A percentile compares a stretch with the other conserved stretches of the same genome.
phyloP scores from a whole-genome alignment of 2,888 invertebrate genomes.

The Leptopilina myrica region DNA sequence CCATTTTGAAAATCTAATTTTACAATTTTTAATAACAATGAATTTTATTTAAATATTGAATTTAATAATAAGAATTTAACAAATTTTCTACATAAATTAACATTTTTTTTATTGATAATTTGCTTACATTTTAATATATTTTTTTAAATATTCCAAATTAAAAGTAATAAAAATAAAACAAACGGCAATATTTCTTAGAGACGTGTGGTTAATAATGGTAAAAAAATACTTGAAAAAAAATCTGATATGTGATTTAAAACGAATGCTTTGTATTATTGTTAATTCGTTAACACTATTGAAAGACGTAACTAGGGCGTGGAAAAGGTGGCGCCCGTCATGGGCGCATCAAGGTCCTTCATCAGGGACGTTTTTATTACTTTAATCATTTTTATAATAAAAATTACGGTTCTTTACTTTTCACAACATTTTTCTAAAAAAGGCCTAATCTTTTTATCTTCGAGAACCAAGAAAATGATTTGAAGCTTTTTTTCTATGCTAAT shows the following conservation, averaged over 20 bases:
- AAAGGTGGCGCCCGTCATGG: slow-evolving; percentile 40
- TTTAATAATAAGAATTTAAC: too few species aligned
- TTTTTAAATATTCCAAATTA: too few species aligned
- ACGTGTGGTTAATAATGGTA: slow-evolving; percentile 10
- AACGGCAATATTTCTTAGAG: neutral
- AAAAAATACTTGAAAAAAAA: slow-evolving; percentile 23
- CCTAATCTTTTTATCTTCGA: slow-evolving; percentile 5
- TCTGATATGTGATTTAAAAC: neutral
- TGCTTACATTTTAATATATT: too few species aligned
- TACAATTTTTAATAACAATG: too few species aligned
- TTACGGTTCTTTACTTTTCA: slow-evolving; percentile 29
- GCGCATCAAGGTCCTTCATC: slow-evolving; percentile 33
- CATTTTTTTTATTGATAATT: too few species aligned
- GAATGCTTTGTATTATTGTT: slow-evolving; percentile 28
- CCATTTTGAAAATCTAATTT: too few species aligned
- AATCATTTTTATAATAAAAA: slow-evolving; percentile 24
- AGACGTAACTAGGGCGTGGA: slow-evolving; percentile 39
- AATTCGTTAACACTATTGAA: slow-evolving; percentile 41
- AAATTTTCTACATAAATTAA: too few species aligned
- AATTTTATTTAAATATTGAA: too few species aligned
- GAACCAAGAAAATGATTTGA: neutral
- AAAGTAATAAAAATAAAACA: neutral
- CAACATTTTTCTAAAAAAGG: neutral
- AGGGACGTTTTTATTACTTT: slow-evolving; percentile 30
- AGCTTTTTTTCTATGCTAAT: too few species aligned